Conservation (phyloP, 2,888 invertebrate species). For the Rotaria magnacalcarata region DNA sequence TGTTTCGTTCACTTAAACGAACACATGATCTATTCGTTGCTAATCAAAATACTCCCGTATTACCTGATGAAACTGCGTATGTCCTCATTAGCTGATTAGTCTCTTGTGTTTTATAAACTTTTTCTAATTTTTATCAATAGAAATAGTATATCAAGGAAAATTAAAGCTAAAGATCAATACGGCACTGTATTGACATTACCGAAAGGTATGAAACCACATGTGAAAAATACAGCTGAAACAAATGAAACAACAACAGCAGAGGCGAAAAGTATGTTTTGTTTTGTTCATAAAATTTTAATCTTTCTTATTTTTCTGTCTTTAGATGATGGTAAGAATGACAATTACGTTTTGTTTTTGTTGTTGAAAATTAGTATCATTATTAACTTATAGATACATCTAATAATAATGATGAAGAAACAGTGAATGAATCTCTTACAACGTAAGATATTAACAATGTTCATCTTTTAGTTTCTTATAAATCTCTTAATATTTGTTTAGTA, state of each 20-base stretch:
- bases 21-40: slow-evolving; percentile 94
- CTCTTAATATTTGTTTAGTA: neutral
- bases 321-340: neutral
- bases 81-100: slow-evolving; percentile 36
- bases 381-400: neutral
- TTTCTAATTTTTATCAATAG: slow-evolving; percentile 14
- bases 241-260: neutral
- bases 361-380: neutral
- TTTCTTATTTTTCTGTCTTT: neutral
- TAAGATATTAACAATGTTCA: neutral
- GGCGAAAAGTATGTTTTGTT: neutral
- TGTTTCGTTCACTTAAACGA: slow-evolving; percentile 89
- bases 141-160: slow-evolving; percentile 13
- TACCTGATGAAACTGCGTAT: slow-evolving; percentile 77
- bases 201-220: slow-evolving; percentile 56
- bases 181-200: slow-evolving; percentile 76
- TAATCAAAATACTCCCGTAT: slow-evolving; percentile 77
- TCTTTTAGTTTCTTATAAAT: too few relatives aligned
- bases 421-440: neutral
- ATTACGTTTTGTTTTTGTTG: neutral
- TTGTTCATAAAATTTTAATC: neutral
- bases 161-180: slow-evolving; percentile 78
- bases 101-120: too few relatives aligned
- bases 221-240: slow-evolving; percentile 61
- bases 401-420: neutral